These are phyloP conservation scores for Phalacrocorax aristotelis DNA, from an alignment of 2,113 vertebrate species.

Conservation along the genomic window DNA sequence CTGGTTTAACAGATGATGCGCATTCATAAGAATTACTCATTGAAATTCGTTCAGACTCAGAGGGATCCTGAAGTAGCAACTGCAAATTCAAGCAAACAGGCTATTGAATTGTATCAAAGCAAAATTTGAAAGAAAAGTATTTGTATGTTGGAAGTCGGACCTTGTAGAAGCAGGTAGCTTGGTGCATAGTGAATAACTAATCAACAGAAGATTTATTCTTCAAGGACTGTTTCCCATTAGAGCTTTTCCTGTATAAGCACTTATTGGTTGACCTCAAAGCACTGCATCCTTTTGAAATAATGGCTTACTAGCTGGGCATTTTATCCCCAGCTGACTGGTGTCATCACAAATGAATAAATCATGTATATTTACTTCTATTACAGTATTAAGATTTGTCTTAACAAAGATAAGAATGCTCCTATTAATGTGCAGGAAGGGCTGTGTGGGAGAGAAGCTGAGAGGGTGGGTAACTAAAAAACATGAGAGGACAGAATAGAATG, in stretches of 20 bases:
- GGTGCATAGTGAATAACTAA: neutral
- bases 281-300: conserved; percentile 11
- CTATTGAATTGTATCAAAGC: neutral
- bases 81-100: neutral
- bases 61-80: neutral
- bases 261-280: conserved; percentile 5
- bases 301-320: neutral
- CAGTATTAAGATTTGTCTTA: neutral
- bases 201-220: neutral
- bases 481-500: neutral
- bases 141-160: neutral
- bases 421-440: neutral
- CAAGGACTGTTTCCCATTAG: neutral
- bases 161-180: neutral
- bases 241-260: conserved; percentile 2
- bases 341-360: conserved; percentile 7
- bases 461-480: neutral
- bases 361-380: neutral
- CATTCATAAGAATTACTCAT: neutral
- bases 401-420: neutral
- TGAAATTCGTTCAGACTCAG: neutral
- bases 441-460: neutral
- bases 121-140: neutral
- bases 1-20: neutral
- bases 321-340: neutral